phyloP scores from a whole-genome alignment of 2,888 invertebrate species.

The Mesoligia furuncula region DNA sequence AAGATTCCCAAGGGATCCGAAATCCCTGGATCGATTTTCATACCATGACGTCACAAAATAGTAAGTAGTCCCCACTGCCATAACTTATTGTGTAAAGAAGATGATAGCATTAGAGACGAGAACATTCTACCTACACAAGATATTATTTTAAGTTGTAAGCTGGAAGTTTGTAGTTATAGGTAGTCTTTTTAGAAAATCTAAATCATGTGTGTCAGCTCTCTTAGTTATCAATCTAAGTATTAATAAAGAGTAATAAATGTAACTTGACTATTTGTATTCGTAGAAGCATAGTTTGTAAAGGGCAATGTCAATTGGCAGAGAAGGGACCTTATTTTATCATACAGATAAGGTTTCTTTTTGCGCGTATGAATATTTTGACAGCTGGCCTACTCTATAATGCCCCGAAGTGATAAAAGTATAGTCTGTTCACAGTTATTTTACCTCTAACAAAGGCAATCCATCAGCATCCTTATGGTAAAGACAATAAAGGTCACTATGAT shows the following conservation, averaged over 20 bases:
- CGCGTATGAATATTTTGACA: neutral
- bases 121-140: neutral
- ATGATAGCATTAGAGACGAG: slow-evolving; percentile 16
- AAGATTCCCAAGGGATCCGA: neutral
- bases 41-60: slow-evolving; percentile 6
- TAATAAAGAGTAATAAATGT: neutral
- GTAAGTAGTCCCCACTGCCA: slow-evolving; percentile 44
- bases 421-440: neutral
- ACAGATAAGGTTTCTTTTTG: neutral
- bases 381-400: neutral
- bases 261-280: neutral
- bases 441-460: neutral
- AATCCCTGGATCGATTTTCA: slow-evolving; percentile 18
- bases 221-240: neutral
- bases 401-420: neutral
- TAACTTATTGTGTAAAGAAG: slow-evolving; percentile 31
- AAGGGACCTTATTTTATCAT: no score
- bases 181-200: neutral
- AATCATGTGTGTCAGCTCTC: neutral
- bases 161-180: neutral
- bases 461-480: neutral
- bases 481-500: neutral
- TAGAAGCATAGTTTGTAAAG: neutral
- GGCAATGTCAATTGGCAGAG: neutral
- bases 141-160: slow-evolving; percentile 1